phyloP scores from a whole-genome alignment of 1,140 invertebrate genomes.

The Formica exsecta region DNA sequence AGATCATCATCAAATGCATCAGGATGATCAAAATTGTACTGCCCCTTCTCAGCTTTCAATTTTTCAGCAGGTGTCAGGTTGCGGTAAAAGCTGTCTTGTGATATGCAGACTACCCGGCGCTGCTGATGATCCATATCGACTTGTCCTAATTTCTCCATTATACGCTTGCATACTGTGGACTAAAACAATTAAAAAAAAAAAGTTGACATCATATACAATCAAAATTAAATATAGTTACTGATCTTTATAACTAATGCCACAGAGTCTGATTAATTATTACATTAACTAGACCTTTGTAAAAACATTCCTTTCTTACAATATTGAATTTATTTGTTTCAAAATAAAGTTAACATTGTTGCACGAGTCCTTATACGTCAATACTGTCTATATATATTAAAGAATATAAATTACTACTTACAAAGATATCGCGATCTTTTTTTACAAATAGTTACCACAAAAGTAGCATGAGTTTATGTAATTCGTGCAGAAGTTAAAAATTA shows the following conservation, averaged over 20 bases:
- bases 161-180: slow-evolving; percentile 98
- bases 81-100: slow-evolving; percentile 98
- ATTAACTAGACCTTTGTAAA: not conserved
- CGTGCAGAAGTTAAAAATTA: not conserved
- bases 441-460: not conserved
- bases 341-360: too few species aligned
- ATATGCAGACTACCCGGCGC: slow-evolving; percentile 96
- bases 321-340: too few species aligned
- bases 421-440: not conserved
- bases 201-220: not conserved
- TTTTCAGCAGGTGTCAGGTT: slow-evolving; percentile 94
- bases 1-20: slow-evolving; percentile 96
- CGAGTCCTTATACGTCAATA: too few species aligned
- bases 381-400: not conserved
- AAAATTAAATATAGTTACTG: not conserved
- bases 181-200: slow-evolving; percentile 79
- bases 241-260: not conserved
- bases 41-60: slow-evolving; percentile 94
- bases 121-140: slow-evolving; percentile 95
- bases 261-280: not conserved
- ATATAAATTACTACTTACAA: not conserved
- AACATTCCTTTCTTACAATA: not conserved
- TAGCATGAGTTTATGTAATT: not conserved
- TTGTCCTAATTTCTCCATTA: slow-evolving; percentile 97
- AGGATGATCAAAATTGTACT: slow-evolving; percentile 99